These are phyloP conservation scores for Intellagama lesueurii DNA, from an alignment of 2,797 vertebrate genomes.

Conservation along the genomic window DNA sequence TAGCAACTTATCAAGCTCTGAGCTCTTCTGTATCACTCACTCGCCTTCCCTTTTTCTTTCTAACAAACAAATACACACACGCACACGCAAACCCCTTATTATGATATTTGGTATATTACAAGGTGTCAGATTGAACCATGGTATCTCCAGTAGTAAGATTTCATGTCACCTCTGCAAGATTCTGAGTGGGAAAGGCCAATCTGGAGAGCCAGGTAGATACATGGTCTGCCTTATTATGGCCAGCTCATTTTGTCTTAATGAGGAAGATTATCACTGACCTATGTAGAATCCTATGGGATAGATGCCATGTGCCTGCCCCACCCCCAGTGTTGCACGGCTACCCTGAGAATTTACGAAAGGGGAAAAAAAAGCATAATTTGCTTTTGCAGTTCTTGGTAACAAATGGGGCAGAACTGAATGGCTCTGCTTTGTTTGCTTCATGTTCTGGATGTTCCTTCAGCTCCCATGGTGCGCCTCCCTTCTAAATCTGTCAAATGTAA, in stretches of 20 bases:
- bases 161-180: not conserved
- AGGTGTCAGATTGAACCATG: not conserved
- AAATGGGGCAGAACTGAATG: not conserved
- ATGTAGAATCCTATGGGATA: not conserved
- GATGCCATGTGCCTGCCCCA: not conserved
- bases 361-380: not conserved
- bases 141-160: not conserved
- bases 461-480: not conserved
- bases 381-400: not conserved
- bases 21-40: not conserved
- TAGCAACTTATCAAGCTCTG: no score
- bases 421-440: not conserved
- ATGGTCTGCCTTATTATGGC: not conserved
- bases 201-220: not conserved
- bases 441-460: not conserved
- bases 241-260: not conserved
- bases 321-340: not conserved
- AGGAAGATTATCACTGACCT: not conserved
- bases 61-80: no score
- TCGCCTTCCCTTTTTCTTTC: not conserved
- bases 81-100: not conserved
- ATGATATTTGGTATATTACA: not conserved
- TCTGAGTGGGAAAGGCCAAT: conserved; percentile 1
- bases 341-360: not conserved
- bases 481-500: conserved; percentile 5